Conservation (phyloP, 2,797 vertebrate species). For the Anniella stebbinsi region DNA sequence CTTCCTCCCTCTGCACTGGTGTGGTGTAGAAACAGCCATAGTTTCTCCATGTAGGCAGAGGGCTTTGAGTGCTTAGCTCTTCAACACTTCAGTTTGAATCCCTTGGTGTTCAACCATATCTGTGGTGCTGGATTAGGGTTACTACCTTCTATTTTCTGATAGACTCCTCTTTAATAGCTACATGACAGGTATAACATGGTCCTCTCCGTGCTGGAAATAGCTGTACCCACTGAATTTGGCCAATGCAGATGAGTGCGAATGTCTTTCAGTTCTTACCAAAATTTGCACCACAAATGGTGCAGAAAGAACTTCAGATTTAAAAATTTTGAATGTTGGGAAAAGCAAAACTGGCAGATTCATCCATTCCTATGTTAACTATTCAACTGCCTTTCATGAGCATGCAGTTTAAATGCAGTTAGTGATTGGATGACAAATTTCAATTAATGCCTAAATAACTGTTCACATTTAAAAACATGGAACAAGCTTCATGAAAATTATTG, state of each 20-base stretch:
- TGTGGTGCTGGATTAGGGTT: too few species aligned
- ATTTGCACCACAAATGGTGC: too few species aligned
- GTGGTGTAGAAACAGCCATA: too few species aligned
- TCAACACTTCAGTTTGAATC: too few species aligned
- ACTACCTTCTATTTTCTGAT: too few species aligned
- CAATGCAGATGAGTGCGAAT: background rate
- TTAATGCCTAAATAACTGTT: conserved; percentile 17
- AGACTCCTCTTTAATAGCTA: too few species aligned
- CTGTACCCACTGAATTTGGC: background rate
- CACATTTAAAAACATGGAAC: conserved; percentile 3
- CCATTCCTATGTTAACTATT: conserved; percentile 27
- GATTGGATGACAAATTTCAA: conserved; percentile 36
- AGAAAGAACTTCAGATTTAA: too few species aligned
- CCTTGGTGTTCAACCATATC: too few species aligned
- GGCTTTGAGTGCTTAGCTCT: background rate
- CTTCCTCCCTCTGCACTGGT: too few species aligned
- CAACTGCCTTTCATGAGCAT: background rate
- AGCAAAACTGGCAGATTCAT: background rate
- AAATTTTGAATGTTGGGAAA: background rate
- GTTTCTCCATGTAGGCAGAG: background rate
- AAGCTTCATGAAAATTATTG: conserved; percentile 6
- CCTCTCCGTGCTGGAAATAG: background rate
- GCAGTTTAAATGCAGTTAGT: conserved; percentile 45
- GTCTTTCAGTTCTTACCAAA: too few species aligned
- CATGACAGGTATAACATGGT: background rate